Percentiles rank a stretch among this genome's conserved stretches.
These are phyloP conservation scores for Macrophya alboannulata DNA, from an alignment of 2,888 invertebrate species.

Conservation along the genomic window DNA sequence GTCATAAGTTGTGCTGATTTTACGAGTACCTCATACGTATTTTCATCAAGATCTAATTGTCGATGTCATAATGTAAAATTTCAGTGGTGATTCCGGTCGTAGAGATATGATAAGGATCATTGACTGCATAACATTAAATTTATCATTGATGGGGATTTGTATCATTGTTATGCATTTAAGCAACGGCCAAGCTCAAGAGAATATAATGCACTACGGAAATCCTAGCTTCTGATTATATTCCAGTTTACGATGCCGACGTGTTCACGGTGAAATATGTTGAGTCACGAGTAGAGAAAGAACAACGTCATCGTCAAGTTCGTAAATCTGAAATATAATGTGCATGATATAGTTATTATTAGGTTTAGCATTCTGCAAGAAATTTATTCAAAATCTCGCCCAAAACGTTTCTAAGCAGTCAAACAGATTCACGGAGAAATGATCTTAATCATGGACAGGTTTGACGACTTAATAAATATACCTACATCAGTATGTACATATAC, in stretches of 20 bases:
- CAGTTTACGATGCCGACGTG: constrained; percentile 12
- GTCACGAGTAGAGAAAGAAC: constrained; percentile 11
- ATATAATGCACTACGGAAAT: neutral
- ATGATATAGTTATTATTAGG: neutral
- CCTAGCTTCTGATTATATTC: constrained; percentile 6
- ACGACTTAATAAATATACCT: neutral
- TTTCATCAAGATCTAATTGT: neutral
- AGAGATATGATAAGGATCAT: neutral
- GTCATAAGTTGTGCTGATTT: neutral
- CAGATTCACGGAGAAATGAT: neutral
- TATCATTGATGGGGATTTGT: neutral
- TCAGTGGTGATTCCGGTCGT: neutral
- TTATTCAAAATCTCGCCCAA: neutral
- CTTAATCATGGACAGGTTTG: neutral
- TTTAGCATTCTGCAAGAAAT: neutral
- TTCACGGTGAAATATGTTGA: constrained; percentile 1
- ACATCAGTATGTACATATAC: neutral
- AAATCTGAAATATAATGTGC: neutral
- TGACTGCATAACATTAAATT: neutral
- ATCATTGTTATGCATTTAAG: neutral
- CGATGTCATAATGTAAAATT: neutral
- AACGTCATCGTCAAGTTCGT: neutral
- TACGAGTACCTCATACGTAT: neutral
- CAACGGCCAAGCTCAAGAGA: neutral
- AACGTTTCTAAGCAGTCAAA: neutral